These are phyloP conservation scores for Diadumene lineata DNA, from an alignment of 92 coral and sea anemone species.

Conservation along the genomic window DNA sequence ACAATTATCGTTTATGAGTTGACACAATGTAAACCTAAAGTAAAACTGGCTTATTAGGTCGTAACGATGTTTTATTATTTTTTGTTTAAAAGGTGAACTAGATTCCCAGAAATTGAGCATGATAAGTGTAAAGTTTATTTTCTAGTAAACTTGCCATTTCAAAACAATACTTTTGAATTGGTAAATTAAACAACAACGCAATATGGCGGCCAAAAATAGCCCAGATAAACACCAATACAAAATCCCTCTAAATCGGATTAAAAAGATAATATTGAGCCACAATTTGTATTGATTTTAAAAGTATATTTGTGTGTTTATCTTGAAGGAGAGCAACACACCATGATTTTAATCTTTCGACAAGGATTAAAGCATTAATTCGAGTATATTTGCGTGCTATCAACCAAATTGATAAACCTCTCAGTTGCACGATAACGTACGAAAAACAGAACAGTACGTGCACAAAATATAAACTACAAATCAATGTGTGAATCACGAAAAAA, in stretches of 20 bases:
- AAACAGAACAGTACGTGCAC: background rate
- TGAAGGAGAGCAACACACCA: background rate
- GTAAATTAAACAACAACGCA: too few relatives aligned
- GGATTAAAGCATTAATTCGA: background rate
- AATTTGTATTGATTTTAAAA: background rate
- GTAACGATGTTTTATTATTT: too few relatives aligned
- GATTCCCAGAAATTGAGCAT: background rate
- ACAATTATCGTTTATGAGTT: too few relatives aligned
- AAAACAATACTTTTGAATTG: too few relatives aligned
- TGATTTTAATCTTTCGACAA: background rate
- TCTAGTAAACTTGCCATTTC: too few relatives aligned
- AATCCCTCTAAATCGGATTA: background rate
- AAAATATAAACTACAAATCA: background rate
- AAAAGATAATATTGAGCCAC: background rate
- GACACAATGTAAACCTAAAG: too few relatives aligned
- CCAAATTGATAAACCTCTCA: background rate
- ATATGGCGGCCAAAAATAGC: background rate
- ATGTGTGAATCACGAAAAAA: background rate
- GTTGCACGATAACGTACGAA: background rate
- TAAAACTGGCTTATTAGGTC: too few relatives aligned
- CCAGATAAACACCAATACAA: background rate
- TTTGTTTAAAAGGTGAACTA: background rate
- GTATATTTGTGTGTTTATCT: background rate
- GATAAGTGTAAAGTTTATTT: background rate
- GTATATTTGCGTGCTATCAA: background rate